phyloP scores from a whole-genome alignment of 2,888 invertebrate species.

The Neocrepidodera transversa region DNA sequence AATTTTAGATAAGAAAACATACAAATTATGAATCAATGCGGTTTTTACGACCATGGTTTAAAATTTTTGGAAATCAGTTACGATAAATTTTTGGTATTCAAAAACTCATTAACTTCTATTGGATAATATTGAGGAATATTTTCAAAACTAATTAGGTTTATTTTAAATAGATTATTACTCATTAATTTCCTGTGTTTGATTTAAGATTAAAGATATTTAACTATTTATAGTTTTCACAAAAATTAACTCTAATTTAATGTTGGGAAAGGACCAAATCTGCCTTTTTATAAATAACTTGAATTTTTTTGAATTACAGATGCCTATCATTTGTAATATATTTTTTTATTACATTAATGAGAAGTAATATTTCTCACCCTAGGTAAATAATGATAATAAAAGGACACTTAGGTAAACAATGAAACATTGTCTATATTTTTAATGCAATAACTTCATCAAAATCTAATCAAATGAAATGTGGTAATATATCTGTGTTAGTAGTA shows the following conservation, averaged over 20 bases:
- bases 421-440: too few relatives aligned
- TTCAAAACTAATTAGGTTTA: background rate
- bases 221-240: background rate
- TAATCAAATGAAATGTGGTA: too few relatives aligned
- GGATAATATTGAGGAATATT: background rate
- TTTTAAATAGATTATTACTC: background rate
- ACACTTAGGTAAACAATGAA: too few relatives aligned
- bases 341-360: too few relatives aligned
- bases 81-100: background rate
- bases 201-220: background rate
- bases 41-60: background rate
- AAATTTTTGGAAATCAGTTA: background rate
- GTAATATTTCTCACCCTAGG: too few relatives aligned
- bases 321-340: too few relatives aligned
- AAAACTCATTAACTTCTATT: background rate
- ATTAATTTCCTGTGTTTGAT: background rate
- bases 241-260: background rate
- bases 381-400: too few relatives aligned
- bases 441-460: too few relatives aligned
- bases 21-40: slow-evolving; percentile 1
- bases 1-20: background rate
- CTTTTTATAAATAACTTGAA: too few relatives aligned
- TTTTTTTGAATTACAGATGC: too few relatives aligned
- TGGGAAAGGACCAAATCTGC: too few relatives aligned
- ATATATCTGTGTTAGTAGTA: too few relatives aligned